Base-by-base conservation (phyloP, 2,113 vertebrate genomes). In the Rutilus rutilus region DNA sequence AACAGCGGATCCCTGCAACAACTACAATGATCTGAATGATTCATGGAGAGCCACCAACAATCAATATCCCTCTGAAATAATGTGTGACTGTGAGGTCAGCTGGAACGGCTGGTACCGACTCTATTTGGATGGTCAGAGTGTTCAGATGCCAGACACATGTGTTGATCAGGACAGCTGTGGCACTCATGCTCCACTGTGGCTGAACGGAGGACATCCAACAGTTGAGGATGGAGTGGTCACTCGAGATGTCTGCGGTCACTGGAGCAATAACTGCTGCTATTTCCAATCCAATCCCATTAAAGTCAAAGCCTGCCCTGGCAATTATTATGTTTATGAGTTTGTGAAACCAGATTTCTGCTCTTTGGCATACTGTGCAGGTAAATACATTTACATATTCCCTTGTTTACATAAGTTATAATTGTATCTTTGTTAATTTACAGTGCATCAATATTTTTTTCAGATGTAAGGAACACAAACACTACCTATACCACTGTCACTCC, bases 301-400 rank as follows among this genome's bases (percentile, higher is more conserved):
- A 73, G 81, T 88, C 25, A 86, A 86, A 69, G 87, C 85, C 19
- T 88, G 87, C 23, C 67, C 80, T 6, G 85, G 67, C 25, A 57
- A 79, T 65, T 88, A 84, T 59, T 86, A 78, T 74, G 87, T 88
- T 14, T 88, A 88, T 50, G 85, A 88, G 17, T 79, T 88, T 84
- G 42, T 76, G 7, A 9, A 47, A 5, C 65, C 87, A 50, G 2
- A 0, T 57, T 12, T 17, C 59, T 88, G 85, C 45, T 21, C 36
- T 39, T 42, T 84, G 59, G 85, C 78, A 1, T 88, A 88, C 57
- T 88, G 87, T 54, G 82, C 87, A 84, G 87, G 87, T 88, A 75
- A 86, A 12, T 4, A 81, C 9, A 30, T 64, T 47, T 74, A 15
- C 39, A n/a, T 25, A 1, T 45, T 10, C 8, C 12, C 8, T 74